phyloP scores from a whole-genome alignment of 2,888 invertebrate species.

The Odontocerum albicorne region DNA sequence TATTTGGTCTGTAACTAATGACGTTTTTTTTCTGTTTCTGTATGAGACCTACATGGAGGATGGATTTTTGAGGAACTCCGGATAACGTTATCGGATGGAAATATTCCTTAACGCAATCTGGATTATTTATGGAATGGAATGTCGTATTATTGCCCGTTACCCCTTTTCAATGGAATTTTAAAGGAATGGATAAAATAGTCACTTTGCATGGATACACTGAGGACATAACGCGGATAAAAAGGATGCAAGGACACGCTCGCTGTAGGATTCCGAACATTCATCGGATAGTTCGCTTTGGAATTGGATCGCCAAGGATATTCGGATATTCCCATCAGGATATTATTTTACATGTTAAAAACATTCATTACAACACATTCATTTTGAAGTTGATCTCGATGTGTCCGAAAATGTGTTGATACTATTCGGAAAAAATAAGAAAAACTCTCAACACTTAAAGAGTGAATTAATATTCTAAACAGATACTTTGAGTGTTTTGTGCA shows the following conservation, averaged over 20 bases:
- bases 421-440: no score
- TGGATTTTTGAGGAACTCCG: conserved; percentile 27
- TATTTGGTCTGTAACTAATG: conserved; percentile 16
- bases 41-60: conserved; percentile 29
- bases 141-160: neutral
- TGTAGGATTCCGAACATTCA: conserved; percentile 8
- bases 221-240: conserved; percentile 13
- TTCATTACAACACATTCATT: neutral
- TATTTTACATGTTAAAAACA: no score
- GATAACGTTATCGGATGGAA: conserved; percentile 16
- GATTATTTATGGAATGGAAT: neutral
- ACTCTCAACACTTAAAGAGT: no score
- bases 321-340: no score
- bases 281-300: no score
- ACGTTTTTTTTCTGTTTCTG: conserved; percentile 35
- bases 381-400: neutral
- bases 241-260: conserved; percentile 11
- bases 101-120: neutral
- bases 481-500: no score
- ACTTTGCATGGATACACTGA: conserved; percentile 9
- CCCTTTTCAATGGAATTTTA: neutral
- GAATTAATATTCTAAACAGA: no score
- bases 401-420: no score
- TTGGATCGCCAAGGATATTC: no score
- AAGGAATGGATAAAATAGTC: conserved; percentile 5